phyloP scores from a whole-genome alignment of 2,888 invertebrate species.

The Liodrosophila aerea region DNA sequence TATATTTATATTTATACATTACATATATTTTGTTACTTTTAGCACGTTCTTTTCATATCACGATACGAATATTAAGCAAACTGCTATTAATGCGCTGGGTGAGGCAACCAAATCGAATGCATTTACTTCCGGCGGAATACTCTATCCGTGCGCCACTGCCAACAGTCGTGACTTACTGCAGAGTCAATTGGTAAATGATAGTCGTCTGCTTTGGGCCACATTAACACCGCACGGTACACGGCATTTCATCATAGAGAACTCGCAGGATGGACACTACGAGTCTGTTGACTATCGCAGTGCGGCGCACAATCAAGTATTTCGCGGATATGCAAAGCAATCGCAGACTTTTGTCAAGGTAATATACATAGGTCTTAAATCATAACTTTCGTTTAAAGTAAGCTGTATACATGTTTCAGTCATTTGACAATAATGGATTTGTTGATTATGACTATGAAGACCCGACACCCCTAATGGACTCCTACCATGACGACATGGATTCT shows the following conservation, averaged over 20 bases:
- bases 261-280: slow-evolving; percentile 88
- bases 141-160: slow-evolving; percentile 84
- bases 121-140: slow-evolving; percentile 84
- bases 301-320: slow-evolving; percentile 70
- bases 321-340: slow-evolving; percentile 79
- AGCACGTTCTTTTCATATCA: slow-evolving; percentile 81
- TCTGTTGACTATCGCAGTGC: slow-evolving; percentile 85
- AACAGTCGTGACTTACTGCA: slow-evolving; percentile 83
- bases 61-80: slow-evolving; percentile 83
- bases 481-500: slow-evolving; percentile 85
- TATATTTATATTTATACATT: no score
- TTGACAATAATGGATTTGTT: slow-evolving; percentile 90
- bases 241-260: slow-evolving; percentile 85
- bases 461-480: slow-evolving; percentile 89
- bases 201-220: slow-evolving; percentile 91
- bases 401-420: slow-evolving; percentile 79
- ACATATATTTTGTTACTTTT: slow-evolving; percentile 29
- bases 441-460: slow-evolving; percentile 92
- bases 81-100: slow-evolving; percentile 85
- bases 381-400: no score
- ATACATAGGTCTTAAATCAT: not conserved
- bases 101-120: slow-evolving; percentile 83
- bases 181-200: slow-evolving; percentile 85
- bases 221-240: slow-evolving; percentile 91
- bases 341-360: slow-evolving; percentile 79